phyloP scores from a whole-genome alignment of 2,113 vertebrate species.

The Sterrhoptilus dennistouni region DNA sequence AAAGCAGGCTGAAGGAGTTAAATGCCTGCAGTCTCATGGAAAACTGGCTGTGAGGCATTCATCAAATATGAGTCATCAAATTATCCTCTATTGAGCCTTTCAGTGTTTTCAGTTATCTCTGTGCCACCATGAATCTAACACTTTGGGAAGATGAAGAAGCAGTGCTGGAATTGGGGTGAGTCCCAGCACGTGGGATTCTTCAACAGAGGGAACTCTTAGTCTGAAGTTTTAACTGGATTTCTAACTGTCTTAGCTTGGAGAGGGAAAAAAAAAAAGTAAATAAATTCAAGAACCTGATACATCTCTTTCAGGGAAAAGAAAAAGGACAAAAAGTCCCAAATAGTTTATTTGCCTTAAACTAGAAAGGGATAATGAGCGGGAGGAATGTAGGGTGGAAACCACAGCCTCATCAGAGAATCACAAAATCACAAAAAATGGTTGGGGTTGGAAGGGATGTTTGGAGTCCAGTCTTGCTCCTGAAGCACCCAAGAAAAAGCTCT shows the following conservation, averaged over 20 bases:
- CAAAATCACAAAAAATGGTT: neutral
- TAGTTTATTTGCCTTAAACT: neutral
- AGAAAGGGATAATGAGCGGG: neutral
- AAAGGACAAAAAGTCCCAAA: neutral
- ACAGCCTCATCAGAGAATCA: neutral
- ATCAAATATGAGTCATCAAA: constrained; percentile 14
- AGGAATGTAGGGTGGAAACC: neutral
- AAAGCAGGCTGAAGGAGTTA: neutral
- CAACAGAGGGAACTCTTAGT: neutral
- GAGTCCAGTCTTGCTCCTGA: neutral
- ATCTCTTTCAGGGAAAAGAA: neutral
- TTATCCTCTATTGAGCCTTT: neutral
- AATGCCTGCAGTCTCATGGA: neutral
- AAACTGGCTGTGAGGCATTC: neutral
- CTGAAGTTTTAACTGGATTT: neutral
- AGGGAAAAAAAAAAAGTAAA: neutral
- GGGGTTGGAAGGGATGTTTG: neutral
- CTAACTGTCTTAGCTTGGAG: neutral
- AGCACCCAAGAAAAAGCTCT: neutral
- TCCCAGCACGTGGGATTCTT: neutral
- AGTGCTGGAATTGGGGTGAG: neutral
- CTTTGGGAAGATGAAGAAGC: neutral
- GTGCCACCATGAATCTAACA: neutral
- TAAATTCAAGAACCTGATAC: neutral
- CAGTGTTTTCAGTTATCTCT: neutral